Base-by-base conservation (phyloP, 2,113 vertebrate genomes). In the Archocentrus centrarchus region DNA sequence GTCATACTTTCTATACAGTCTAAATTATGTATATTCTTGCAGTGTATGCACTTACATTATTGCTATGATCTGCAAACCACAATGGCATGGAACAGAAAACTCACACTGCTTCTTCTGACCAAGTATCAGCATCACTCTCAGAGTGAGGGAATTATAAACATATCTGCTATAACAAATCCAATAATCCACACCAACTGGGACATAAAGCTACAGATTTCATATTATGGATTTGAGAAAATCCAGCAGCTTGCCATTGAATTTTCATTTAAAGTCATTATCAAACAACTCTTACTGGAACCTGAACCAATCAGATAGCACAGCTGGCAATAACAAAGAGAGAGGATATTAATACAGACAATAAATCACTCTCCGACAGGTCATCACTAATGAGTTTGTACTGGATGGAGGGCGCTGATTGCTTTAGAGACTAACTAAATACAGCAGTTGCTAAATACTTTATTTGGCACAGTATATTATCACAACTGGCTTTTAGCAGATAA, bases 301-400 rank as follows among this genome's bases (percentile, higher is more conserved):
- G 82, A 88, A 85, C 81, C 75, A 92, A 94, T 93, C 85, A 85
- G 83, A 86, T 87, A 76, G 62, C 80, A 68, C 53, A 76, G 63
- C 59, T 7, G n/a, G 83, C 66, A 79, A 88, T 80, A 84, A 80
- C 86, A 93, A 92, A 92, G 91, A 90, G 84, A 88, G 81, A 84
- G 82, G 81, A 91, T 92, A 91, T 93, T 93, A 92, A 91, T 89
- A 80, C 81, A 84, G 87, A 92, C 84, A 76, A 94, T 93, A 79
- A 93, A 92, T 93, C 93, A 92, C 44, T 88, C 75, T 82, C 80
- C 53, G 86, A 83, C 92, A 91, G 93, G 90, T 93, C 93, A 85
- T 76, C 61, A 22, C 83, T 92, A 89, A 93, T 91, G 89, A 89
- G 86, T 89, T 91, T 89, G 76, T 86, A 92, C 88, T 88, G 85